Conservation (phyloP, 2,888 invertebrate genomes). For the Eueremaeus valkanovi region DNA sequence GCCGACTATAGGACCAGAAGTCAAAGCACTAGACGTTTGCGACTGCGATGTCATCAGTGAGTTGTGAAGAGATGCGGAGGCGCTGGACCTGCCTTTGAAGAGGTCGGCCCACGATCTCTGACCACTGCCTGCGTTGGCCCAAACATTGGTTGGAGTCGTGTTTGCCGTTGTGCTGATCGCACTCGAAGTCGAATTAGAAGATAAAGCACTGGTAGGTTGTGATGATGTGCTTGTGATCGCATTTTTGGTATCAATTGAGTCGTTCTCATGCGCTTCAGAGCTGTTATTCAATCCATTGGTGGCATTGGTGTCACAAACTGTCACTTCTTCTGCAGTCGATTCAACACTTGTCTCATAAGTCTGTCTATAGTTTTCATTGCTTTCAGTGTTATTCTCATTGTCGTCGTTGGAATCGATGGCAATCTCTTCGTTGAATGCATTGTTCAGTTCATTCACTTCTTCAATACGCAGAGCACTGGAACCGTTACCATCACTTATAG, state of each 20-base stretch:
- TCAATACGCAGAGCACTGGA: not conserved
- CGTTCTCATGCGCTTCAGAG: not conserved
- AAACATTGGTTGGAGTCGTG: not conserved
- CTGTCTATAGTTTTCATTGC: not conserved
- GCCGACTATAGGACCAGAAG: conserved; percentile 16
- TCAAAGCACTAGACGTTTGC: conserved; percentile 20
- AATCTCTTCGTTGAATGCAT: not conserved
- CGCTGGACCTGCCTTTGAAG: conserved; percentile 48
- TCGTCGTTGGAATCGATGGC: not conserved
- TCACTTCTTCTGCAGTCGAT: not conserved
- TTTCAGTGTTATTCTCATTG: not conserved
- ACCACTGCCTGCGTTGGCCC: conserved; percentile 8
- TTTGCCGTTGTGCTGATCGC: not conserved
- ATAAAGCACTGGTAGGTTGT: conserved; percentile 2
- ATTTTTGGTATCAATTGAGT: not conserved
- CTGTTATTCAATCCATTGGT: not conserved
- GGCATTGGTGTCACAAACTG: not conserved
- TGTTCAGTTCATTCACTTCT: not conserved
- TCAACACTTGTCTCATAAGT: conserved; percentile 13
- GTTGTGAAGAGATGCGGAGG: conserved; percentile 29
- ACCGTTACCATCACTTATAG: conserved; percentile 16
- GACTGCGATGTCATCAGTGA: conserved; percentile 30
- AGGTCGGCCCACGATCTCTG: conserved; percentile 53
- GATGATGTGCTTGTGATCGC: not conserved
- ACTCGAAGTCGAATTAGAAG: not conserved